Base-by-base conservation (phyloP, 2,888 invertebrate species). In the Meiosimyza platycephala region DNA sequence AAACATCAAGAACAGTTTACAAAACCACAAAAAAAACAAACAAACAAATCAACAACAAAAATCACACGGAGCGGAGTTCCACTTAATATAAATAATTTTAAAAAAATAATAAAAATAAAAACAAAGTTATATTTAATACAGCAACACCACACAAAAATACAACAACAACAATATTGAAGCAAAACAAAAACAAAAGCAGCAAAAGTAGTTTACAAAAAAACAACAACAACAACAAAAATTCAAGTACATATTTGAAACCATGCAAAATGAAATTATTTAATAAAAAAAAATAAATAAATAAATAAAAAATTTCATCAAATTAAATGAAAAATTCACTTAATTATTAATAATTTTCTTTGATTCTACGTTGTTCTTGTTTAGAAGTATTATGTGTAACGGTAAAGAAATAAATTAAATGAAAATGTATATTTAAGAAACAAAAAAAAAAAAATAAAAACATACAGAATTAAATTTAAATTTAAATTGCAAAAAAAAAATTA, bases 301-400 rank as follows among this genome's bases (percentile, higher is more conserved):
- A n/a, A 18, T 55, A 18, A 9, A 33, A 22, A 57, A 40, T 60
- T 51, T 50, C 9, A 60, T 57, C 50, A 22, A 63, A 57, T 66
- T 60, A 59, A 52, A 60, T 66, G 72, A 75, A 75, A 75, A 76
- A 76, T 72, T 47, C 74, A 72, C 77, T 67, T 52, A 74, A 75
- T 40, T 40, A 40, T 40, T 72, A 76, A 77, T 76, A 78, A 73
- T 80, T 80, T 81, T 80, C 80, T 79, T 81, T 80, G 78, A 77
- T 79, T 80, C 79, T 81, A 80, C 79, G 80, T 83, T 83, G 83
- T 83, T 83, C 82, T 84, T 83, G 83, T 84, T 84, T 82, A 80
- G 80, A 79, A 78, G 50, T 70, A 70, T 63, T 63, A 52, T 54
- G 63, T 70, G 70, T 70, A 70, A 63, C 54, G 63, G 33, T 70